Evolutionary conservation across 2,113 vertebrate genomes (phyloP).

Genomic region (Syrmaticus mikado): DNA sequence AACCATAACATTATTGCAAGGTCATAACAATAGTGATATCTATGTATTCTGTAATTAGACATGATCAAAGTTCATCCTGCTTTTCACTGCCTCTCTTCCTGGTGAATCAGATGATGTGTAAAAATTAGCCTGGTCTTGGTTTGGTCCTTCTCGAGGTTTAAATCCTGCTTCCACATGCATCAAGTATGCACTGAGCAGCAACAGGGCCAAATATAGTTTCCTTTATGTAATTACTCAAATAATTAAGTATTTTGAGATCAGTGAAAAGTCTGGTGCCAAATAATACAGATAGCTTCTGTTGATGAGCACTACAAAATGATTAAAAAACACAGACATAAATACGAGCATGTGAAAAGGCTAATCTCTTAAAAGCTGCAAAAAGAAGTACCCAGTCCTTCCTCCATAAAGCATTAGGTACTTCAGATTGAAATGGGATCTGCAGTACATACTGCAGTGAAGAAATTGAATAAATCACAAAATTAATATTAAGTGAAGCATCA

Average conservation of each 20-base stretch:
- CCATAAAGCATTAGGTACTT: neutral
- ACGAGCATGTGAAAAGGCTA: neutral
- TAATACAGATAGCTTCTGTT: neutral
- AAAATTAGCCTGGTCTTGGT: neutral
- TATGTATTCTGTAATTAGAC: neutral
- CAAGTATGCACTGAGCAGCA: neutral
- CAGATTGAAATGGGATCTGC: neutral
- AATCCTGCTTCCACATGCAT: neutral
- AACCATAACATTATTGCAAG: neutral
- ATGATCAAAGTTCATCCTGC: slow-evolving; percentile 18
- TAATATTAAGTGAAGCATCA: neutral
- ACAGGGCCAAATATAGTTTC: neutral
- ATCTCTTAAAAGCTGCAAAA: neutral
- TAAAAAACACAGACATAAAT: neutral
- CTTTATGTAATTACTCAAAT: neutral
- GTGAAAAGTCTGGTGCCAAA: neutral
- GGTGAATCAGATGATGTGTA: neutral
- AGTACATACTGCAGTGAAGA: neutral
- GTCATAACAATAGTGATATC: slow-evolving; percentile 23
- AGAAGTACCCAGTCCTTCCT: neutral
- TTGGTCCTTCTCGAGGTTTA: slow-evolving; percentile 26
- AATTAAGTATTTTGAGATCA: neutral
- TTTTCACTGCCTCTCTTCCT: slow-evolving; percentile 3
- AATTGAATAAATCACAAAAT: neutral
- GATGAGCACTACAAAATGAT: neutral